Percentiles rank a stretch among this genome's conserved stretches.
Conservation (phyloP, 2,888 invertebrate species). For the Tenthredo mesomela region DNA sequence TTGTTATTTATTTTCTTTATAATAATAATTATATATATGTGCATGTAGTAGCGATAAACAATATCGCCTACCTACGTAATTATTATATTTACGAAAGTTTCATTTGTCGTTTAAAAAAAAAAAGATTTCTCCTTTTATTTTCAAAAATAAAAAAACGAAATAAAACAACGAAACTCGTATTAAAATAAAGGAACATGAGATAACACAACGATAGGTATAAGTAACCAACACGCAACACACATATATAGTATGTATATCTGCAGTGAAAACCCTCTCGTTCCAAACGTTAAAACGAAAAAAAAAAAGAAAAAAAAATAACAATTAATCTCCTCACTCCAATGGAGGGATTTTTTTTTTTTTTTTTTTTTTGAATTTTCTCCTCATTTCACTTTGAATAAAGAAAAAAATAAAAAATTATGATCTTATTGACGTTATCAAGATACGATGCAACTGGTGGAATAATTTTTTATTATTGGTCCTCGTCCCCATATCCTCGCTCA, state of each 20-base stretch:
- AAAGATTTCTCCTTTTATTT: background rate
- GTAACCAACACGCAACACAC: constrained; percentile 44
- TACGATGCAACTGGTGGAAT: background rate
- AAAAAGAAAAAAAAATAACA: background rate
- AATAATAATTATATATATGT: background rate
- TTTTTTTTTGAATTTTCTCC: background rate
- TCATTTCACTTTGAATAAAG: background rate
- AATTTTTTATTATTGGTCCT: constrained; percentile 9
- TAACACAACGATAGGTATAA: constrained; percentile 42
- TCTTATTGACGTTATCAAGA: background rate
- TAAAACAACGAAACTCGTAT: constrained; percentile 22
- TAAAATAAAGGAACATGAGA: constrained; percentile 29
- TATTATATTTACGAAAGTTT: constrained; percentile 13
- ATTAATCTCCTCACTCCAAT: background rate
- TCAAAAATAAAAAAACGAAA: background rate
- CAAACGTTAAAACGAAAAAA: background rate
- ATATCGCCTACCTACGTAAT: background rate
- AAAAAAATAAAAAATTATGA: background rate
- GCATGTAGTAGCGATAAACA: background rate
- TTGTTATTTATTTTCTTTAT: background rate
- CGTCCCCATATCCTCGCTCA: background rate
- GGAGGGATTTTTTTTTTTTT: background rate
- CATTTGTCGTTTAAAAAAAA: background rate
- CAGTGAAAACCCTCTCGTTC: background rate
- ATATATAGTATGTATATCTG: background rate